A percentile compares a stretch with the other conserved stretches of the same genome.
phyloP scores from a whole-genome alignment of 2,888 invertebrate genomes.

The Pollenia labialis region DNA sequence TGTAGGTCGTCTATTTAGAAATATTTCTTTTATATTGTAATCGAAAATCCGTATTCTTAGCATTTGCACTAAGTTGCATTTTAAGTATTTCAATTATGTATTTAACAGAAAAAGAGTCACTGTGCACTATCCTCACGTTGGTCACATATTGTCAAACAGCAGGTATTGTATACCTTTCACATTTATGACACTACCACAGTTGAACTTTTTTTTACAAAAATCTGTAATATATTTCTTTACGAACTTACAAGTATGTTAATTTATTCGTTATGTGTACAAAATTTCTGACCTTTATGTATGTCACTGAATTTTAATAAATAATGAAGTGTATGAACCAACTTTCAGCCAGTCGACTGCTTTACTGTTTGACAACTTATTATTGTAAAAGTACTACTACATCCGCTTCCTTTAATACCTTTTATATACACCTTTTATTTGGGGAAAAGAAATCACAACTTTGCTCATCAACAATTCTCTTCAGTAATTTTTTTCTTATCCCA shows the following conservation, averaged over 20 bases:
- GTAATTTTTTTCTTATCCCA: constrained; percentile 28
- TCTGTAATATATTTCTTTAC: constrained; percentile 24
- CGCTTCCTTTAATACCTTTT: constrained; percentile 18
- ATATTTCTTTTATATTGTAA: too few species aligned
- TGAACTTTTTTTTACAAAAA: neutral
- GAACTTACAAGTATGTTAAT: constrained; percentile 46
- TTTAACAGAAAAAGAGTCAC: too few species aligned
- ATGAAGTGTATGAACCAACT: constrained; percentile 21
- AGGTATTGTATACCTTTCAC: neutral
- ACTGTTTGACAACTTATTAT: constrained; percentile 24
- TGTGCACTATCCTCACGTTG: neutral
- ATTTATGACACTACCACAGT: neutral
- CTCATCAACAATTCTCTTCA: constrained; percentile 64
- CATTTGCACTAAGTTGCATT: too few species aligned
- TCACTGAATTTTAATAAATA: constrained; percentile 57
- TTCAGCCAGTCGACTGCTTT: neutral
- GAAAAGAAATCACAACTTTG: constrained; percentile 27
- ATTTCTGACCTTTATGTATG: constrained; percentile 45
- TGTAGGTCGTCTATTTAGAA: too few species aligned
- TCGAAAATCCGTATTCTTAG: too few species aligned
- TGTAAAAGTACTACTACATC: constrained; percentile 37
- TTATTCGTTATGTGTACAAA: constrained; percentile 49
- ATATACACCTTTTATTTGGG: constrained; percentile 17
- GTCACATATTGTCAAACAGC: neutral
- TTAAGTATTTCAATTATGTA: too few species aligned